Evolutionary conservation across 2,113 vertebrate genomes (phyloP), one percentile per base, ranked within the genome.

Genomic region (Cricetomys ansorgei): DNA sequence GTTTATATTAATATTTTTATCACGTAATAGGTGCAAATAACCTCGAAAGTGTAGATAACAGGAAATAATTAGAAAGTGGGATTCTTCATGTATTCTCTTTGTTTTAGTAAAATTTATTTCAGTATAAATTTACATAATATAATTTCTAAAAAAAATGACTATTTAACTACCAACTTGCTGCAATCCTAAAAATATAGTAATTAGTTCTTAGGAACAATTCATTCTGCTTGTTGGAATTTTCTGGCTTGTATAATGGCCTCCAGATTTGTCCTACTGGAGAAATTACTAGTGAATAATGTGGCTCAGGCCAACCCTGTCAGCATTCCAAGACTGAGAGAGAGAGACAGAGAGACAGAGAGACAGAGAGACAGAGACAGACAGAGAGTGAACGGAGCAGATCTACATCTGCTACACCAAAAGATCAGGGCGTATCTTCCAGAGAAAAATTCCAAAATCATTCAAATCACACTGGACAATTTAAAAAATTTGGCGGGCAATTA

Each of bases 401-500:
- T 19, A 59, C 62, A 37, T 90, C 55, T 62, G 31, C 57, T 25
- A 40, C 9, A 43, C 21, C 79, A 90, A 75, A 91, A 76, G 16
- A 67, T 29, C 53, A 90, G 13, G 50, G 29, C n/a, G 12, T 40
- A 40, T 59, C 62, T 72, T 85, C 29, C 75, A 90, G 45, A 67
- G 75, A 43, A n/a, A 59, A 92, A 50, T 67, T 50, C 25, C 53
- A 89, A 92, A 67, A 88, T 77, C 34, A 69, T 19, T 29, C 1
- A 94, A 55, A 40, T 64, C 29, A 90, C 50, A 79, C 13, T n/a
- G 64, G 85, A 84, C 45, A 48, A 62, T 65, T 85, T 65, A 89
- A 92, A 92, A 94, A 90, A 96, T 76, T 45, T 70, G 57, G 31
- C 80, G 23, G 17, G 7, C 69, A 93, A 34, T 64, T 87, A 92